Percentiles rank a stretch among this genome's conserved stretches.
phyloP scores from a whole-genome alignment of 2,797 vertebrate genomes.

The Silurus lanzhouensis region DNA sequence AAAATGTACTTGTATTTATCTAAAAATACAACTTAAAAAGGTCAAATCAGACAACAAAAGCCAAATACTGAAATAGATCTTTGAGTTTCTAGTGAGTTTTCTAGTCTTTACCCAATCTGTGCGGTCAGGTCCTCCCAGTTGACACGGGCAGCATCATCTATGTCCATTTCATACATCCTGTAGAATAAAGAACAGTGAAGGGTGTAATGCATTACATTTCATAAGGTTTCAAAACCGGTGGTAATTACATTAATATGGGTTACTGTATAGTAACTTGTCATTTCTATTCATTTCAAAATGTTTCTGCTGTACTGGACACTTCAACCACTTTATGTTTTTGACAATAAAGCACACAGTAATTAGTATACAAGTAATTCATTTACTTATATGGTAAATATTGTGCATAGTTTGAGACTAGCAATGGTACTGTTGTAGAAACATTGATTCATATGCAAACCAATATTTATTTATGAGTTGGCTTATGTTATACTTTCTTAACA shows the following conservation, averaged over 20 bases:
- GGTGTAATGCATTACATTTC: no score
- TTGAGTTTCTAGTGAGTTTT: not conserved
- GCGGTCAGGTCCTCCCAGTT: constrained; percentile 80
- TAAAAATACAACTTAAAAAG: not conserved
- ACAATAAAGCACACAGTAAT: not conserved
- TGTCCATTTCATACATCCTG: constrained; percentile 76
- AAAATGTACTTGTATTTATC: not conserved
- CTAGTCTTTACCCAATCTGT: constrained; percentile 76
- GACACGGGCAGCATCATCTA: constrained; percentile 76
- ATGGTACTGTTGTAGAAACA: no score
- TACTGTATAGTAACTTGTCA: not conserved
- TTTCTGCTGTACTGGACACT: not conserved
- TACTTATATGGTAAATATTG: not conserved
- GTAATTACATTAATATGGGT: not conserved
- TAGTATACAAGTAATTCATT: not conserved
- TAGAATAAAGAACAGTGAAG: constrained; percentile 34
- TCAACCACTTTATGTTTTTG: not conserved
- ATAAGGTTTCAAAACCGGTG: not conserved
- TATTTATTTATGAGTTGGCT: no score
- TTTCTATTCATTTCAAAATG: not conserved
- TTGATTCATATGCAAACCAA: no score
- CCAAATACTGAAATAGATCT: no score
- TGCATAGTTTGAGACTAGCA: not conserved
- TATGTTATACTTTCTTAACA: no score
- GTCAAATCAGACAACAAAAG: not conserved